phyloP scores from a whole-genome alignment of 2,888 invertebrate species.

The Acleris holmiana region DNA sequence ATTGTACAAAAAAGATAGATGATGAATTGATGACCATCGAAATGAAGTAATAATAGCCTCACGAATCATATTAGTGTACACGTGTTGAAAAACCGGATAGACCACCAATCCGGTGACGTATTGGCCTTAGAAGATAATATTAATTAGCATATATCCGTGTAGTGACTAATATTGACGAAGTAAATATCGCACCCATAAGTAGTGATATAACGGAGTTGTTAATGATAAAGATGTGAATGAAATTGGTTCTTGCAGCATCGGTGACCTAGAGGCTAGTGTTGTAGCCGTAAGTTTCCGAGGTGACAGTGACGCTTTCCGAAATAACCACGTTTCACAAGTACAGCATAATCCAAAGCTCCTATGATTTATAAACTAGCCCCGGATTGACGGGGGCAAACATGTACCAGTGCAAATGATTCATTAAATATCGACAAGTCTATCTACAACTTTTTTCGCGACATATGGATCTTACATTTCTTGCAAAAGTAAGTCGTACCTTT shows the following conservation, averaged over 20 bases:
- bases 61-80: conserved; percentile 25
- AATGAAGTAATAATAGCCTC: conserved; percentile 24
- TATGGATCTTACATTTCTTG: no score
- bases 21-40: conserved; percentile 21
- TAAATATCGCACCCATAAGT: conserved; percentile 4
- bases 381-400: no score
- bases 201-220: conserved; percentile 2
- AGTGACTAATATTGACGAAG: conserved; percentile 27
- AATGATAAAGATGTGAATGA: background rate
- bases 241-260: background rate
- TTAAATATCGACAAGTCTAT: no score
- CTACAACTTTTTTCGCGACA: no score
- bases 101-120: conserved; percentile 27
- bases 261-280: no score
- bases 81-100: conserved; percentile 33
- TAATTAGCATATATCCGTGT: conserved; percentile 33
- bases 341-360: no score
- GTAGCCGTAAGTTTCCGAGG: no score
- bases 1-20: conserved; percentile 31
- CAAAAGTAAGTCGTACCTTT: no score
- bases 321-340: no score
- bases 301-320: no score
- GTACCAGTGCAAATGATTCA: no score
- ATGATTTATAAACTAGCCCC: no score
- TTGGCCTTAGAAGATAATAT: conserved; percentile 22